Conservation (phyloP, 2,797 vertebrate genomes). For the Artibeus lituratus region DNA sequence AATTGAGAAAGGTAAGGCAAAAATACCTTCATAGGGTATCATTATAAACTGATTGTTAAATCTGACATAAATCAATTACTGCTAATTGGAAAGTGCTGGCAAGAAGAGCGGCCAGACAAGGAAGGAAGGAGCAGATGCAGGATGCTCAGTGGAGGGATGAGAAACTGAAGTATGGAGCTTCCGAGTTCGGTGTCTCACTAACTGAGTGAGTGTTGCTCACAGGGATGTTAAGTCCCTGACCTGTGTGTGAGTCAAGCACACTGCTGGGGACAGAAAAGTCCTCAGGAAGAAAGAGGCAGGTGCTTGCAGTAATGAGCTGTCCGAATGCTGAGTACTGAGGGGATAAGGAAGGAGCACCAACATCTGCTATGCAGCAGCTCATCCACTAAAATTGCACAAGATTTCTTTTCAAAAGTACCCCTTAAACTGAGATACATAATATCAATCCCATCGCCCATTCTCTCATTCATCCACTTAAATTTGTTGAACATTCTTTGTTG, state of each 20-base stretch:
- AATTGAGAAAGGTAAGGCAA: background rate
- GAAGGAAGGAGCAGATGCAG: background rate
- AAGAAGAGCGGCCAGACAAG: background rate
- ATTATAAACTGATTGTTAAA: background rate
- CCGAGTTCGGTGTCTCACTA: background rate
- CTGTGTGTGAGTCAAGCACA: background rate
- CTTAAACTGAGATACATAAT: background rate
- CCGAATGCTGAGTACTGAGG: background rate
- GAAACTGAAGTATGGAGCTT: background rate
- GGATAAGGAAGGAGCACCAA: background rate
- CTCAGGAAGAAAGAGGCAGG: slow-evolving; percentile 39
- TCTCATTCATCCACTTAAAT: background rate
- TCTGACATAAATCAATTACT: background rate
- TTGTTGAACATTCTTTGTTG: background rate
- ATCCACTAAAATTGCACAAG: background rate
- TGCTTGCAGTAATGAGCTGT: background rate
- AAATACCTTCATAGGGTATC: background rate
- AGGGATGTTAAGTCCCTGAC: background rate
- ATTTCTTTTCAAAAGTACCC: background rate
- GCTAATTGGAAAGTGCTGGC: background rate
- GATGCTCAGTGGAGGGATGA: background rate
- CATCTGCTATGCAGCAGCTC: background rate
- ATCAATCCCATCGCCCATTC: background rate
- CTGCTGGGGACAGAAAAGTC: background rate
- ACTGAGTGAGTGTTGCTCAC: background rate